Evolutionary conservation across 2,113 vertebrate species (phyloP).

Genomic region (Mionectes macconnelli): DNA sequence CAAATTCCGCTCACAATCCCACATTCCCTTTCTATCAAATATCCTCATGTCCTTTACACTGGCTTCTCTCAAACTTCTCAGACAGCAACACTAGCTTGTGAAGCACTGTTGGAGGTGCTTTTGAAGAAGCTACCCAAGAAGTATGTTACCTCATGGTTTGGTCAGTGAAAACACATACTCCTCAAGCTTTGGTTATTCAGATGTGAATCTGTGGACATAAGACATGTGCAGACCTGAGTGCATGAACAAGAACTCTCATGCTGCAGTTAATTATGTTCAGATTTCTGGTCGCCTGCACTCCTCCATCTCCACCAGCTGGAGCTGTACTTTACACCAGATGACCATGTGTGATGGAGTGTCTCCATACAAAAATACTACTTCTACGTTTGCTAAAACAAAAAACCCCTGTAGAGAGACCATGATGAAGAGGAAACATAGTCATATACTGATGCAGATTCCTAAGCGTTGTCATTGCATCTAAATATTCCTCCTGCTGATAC

Average conservation of each 20-base stretch:
- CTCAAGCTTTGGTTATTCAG: background rate
- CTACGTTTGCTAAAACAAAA: background rate
- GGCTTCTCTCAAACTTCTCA: background rate
- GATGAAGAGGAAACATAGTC: background rate
- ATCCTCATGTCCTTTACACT: background rate
- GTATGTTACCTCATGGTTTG: background rate
- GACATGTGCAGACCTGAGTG: background rate
- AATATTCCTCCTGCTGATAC: background rate
- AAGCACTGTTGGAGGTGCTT: background rate
- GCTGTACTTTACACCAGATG: background rate
- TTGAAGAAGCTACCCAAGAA: background rate
- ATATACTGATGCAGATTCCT: background rate
- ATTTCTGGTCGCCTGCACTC: background rate
- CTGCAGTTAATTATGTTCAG: background rate
- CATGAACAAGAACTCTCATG: background rate
- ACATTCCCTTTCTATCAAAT: background rate
- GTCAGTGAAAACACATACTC: background rate
- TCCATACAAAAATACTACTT: background rate
- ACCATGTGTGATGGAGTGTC: background rate
- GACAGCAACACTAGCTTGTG: background rate
- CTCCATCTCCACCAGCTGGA: background rate
- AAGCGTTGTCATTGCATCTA: background rate
- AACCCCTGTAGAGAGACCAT: background rate
- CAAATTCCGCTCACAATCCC: rapidly evolving
- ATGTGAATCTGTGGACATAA: background rate